Evolutionary conservation across 2,797 vertebrate genomes (phyloP).

Genomic region (Ataeniobius toweri): DNA sequence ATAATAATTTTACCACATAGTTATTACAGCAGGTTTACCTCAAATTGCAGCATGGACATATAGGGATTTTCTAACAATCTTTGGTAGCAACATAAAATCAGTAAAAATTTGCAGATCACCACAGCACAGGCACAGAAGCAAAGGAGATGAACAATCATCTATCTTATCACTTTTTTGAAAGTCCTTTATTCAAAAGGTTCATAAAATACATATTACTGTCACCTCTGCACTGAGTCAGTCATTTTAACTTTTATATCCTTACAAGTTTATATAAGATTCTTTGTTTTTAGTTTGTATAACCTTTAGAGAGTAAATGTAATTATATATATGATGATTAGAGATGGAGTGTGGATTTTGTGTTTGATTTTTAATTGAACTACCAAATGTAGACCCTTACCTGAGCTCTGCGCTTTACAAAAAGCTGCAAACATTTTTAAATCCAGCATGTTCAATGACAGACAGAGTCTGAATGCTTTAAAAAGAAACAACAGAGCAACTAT

Average conservation of each 20-base stretch:
- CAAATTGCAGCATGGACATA: slow-evolving; percentile 25
- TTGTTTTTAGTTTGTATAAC: slow-evolving; percentile 44
- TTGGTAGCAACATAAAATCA: slow-evolving; percentile 24
- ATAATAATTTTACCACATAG: not conserved
- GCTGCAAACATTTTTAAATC: no score
- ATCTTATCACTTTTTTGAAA: slow-evolving; percentile 22
- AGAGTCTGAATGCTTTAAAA: no score
- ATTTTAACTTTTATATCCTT: slow-evolving; percentile 46
- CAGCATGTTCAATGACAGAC: no score
- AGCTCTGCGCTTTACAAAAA: no score
- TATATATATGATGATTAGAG: no score
- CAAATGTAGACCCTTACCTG: no score
- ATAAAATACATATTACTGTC: slow-evolving; percentile 21
- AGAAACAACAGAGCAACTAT: no score
- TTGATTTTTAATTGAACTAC: no score
- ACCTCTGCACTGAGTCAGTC: slow-evolving; percentile 27
- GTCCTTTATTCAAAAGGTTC: slow-evolving; percentile 7
- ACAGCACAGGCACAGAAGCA: not conserved
- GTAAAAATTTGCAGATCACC: not conserved
- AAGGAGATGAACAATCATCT: not conserved
- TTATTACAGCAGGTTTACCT: slow-evolving; percentile 5
- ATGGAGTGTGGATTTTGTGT: no score
- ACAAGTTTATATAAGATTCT: slow-evolving; percentile 20
- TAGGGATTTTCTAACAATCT: slow-evolving; percentile 20
- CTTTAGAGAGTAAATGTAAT: not conserved